Conservation (phyloP, 1,140 invertebrate species). For the Megalopta genalis region DNA sequence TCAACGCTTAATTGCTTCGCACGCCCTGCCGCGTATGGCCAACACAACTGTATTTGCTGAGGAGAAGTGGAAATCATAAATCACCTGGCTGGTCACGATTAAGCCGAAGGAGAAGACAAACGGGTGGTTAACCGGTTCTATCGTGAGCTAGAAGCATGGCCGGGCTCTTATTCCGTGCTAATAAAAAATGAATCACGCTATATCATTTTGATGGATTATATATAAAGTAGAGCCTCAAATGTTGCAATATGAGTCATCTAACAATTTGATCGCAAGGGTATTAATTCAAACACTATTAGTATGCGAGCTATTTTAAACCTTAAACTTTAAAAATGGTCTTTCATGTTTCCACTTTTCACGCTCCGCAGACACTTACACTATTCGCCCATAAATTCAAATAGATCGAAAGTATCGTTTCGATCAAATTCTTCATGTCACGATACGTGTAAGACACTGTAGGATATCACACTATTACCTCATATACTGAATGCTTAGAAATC, state of each 20-base stretch:
- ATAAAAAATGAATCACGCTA: background rate
- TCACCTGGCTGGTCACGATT: constrained; percentile 65
- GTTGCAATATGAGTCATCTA: background rate
- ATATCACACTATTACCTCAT: background rate
- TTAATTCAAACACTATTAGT: too few relatives aligned
- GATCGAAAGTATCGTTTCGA: too few relatives aligned
- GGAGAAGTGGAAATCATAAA: constrained; percentile 63
- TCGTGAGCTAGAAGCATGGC: constrained; percentile 31
- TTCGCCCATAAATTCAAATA: too few relatives aligned
- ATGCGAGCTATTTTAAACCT: too few relatives aligned
- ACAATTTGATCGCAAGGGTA: background rate
- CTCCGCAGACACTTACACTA: too few relatives aligned
- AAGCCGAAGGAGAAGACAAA: constrained; percentile 66
- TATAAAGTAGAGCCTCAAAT: background rate
- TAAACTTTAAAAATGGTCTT: too few relatives aligned
- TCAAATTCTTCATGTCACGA: background rate
- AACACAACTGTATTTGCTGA: constrained; percentile 45
- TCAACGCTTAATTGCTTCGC: constrained; percentile 56
- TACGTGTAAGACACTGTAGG: background rate
- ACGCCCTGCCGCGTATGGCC: constrained; percentile 49
- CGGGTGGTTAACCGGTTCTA: constrained; percentile 69
- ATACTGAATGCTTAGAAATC: background rate
- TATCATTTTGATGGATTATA: background rate
- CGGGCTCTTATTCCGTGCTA: constrained; percentile 37
- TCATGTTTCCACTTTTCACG: too few relatives aligned